Base-by-base conservation (phyloP, 2,113 vertebrate genomes). In the Brachirus orientalis region DNA sequence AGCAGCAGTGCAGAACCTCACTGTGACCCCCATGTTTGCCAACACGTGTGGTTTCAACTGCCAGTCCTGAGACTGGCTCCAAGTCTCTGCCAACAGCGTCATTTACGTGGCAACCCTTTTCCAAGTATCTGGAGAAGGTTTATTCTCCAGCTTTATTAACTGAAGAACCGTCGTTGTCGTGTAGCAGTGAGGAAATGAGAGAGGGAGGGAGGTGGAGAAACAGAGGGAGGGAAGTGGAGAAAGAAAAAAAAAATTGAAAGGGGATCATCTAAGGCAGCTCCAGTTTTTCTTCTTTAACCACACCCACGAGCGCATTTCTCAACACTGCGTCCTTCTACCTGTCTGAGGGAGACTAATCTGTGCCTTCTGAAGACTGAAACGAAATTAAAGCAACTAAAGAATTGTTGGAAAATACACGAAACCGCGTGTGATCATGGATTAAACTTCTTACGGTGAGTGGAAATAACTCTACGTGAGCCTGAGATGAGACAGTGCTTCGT, bases 281-380 rank as follows among this genome's bases (percentile, higher is more conserved):
- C 11, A 59, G 28, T 44, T 12, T 50, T 47, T 63, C 47, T 55
- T 43, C 57, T 72, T 62, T 82, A 83, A 80, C 89, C 79, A 51
- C 89, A 86, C 89, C 89, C 84, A 88, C 80, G 54, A 50, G 17
- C 80, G 54, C 69, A 63, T 81, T 84, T 85, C 76, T 69, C 45
- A 18, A 38, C 73, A 2, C 52, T 17, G 80, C 61, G 58, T 58
- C 33, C n/a, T 1, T 66, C 5, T 85, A 88, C 82, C 87, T 88
- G 82, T 1, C 18, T 38, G 48, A 0, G 1, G 20, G 16, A 72
- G 0, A 7, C 22, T 14, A 68, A 60, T 63, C 47, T 46, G 55
- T 2, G 69, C 62, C 28, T 67, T 22, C 38, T n/a, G n/a, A 64
- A 43, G 69, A 72, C 36, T 22, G 36, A 57, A 67, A 47, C 38